phyloP scores from a whole-genome alignment of 2,888 invertebrate genomes.

The Deroplatys truncata region DNA sequence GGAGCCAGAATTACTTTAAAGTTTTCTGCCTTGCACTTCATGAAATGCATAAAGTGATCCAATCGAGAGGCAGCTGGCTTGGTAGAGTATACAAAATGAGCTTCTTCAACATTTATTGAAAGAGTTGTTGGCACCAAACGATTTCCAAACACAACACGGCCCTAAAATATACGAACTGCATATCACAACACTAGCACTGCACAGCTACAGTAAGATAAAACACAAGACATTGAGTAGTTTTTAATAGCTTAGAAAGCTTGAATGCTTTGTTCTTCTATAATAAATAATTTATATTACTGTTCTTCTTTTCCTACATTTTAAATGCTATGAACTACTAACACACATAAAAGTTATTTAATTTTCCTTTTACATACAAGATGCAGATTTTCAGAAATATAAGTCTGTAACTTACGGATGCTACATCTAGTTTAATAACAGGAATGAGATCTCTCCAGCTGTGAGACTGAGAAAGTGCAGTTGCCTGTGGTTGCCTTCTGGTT shows the following conservation, averaged over 20 bases:
- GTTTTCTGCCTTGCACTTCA: conserved; percentile 92
- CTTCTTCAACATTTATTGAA: conserved; percentile 88
- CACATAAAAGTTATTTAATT: too few species aligned
- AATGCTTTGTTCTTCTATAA: too few species aligned
- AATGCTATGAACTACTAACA: too few species aligned
- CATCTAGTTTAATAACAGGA: conserved; percentile 92
- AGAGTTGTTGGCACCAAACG: conserved; percentile 89
- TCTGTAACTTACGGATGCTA: conserved; percentile 61
- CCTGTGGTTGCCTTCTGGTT: conserved; percentile 40
- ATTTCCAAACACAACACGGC: conserved; percentile 93
- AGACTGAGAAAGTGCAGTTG: conserved; percentile 75
- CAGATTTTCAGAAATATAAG: too few species aligned
- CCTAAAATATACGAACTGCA: conserved; percentile 49
- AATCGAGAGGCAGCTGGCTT: conserved; percentile 90
- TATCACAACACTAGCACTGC: not conserved
- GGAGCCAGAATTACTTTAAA: conserved; percentile 89
- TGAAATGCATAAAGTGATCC: conserved; percentile 93
- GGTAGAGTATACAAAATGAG: conserved; percentile 90
- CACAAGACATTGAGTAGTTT: not conserved
- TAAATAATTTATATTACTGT: too few species aligned
- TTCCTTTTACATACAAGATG: too few species aligned
- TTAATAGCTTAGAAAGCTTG: not conserved
- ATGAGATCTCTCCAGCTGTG: conserved; percentile 93
- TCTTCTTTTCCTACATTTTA: too few species aligned
- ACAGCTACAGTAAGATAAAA: not conserved